Evolutionary conservation across 53 echinoderm and acorn worm species (phyloP), one percentile per base, ranked within the genome.

Genomic region (Apostichopus leukothele): DNA sequence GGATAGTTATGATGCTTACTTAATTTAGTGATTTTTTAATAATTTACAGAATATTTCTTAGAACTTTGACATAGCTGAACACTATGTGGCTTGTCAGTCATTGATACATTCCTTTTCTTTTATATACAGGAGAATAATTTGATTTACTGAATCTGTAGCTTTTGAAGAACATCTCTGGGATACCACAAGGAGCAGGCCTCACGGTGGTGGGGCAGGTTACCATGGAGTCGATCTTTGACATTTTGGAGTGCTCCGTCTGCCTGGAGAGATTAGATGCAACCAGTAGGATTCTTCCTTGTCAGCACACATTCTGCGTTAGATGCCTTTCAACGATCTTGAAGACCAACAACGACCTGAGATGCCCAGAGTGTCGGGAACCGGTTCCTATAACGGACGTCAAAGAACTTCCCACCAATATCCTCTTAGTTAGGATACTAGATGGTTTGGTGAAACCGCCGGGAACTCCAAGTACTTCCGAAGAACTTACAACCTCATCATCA

Each of bases 381-480:
- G 92, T 92, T 9, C 93, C 95, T 57, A 88, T 90, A 12, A 83
- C 90, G 83, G 80, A 76, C 52, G 97, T 97, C 76, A 92, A 91
- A 10, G 95, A 97, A 81, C 92, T 97, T 26, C 97, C 97, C 16
- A 97, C 97, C n/a, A 97, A 97, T 84, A 97, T 97, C 59, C 89
- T 97, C 59, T 89, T 97, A 73, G 93, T 97, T 50, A 88, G 97
- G 83, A 90, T 97, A 57, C 53, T 97, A 83, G 97, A 95, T 83
- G 95, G 97, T 39, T 63, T 97, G 75, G 91, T 90, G 78, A 89
- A 91, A 75, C 93, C 96, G 0, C 76, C 63, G 18, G 71, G 16
- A 19, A 71, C 71, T 6, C 13, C n/a, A 6, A 16, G 16, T n/a
- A 71, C 71, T 0, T 14, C 13, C 13, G 71, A 18, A 71, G 12